Base-by-base conservation (phyloP, 2,888 invertebrate genomes). In the Diarsia rubi region DNA sequence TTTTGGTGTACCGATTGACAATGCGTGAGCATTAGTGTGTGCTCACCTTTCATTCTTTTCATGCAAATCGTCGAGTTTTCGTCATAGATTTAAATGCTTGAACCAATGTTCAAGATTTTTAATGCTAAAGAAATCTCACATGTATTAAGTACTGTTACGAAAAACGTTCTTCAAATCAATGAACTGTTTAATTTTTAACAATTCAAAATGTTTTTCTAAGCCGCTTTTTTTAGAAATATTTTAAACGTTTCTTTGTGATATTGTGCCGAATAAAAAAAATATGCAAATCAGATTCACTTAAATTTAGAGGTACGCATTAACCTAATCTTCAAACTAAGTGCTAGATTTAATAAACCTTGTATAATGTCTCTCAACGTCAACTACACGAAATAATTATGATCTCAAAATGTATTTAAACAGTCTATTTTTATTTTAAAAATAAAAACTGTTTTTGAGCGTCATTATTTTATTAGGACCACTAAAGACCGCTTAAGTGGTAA, bases 271-370 rank as follows among this genome's bases (percentile, higher is more conserved):
- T 71, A 37, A 16, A 42, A 62, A n/a, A 54, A 47, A 67, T 67
- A 78, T 79, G 73, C 44, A 79, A 63, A 78, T 78, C 54, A 44
- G 47, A 62, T 73, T 67, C 47, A 63, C 16, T 83, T 72, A 52
- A 64, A 68, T 67, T 71, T 24, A 65, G n/a, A n/a, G n/a, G n/a
- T 62, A 75, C 57, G 49, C 60, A 69, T 69, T 81, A 49, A 71
- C 68, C 27, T 67, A 64, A 64, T 74, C 57, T 73, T 63, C n/a
- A 60, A 54, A 75, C 44, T 75, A 75, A 75, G 81, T 75, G 69
- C 64, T 66, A 73, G 52, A 78, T 79, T 54, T 37, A 71, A 79
- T 66, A 79, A 79, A 54, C 42, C 31, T 62, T 8, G 44, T 64
- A 45, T 44, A 68, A 79, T 37, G 54, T 69, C 54, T 65, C 66